Conservation (phyloP, 2,113 vertebrate species). For the Rhinopithecus roxellana region DNA sequence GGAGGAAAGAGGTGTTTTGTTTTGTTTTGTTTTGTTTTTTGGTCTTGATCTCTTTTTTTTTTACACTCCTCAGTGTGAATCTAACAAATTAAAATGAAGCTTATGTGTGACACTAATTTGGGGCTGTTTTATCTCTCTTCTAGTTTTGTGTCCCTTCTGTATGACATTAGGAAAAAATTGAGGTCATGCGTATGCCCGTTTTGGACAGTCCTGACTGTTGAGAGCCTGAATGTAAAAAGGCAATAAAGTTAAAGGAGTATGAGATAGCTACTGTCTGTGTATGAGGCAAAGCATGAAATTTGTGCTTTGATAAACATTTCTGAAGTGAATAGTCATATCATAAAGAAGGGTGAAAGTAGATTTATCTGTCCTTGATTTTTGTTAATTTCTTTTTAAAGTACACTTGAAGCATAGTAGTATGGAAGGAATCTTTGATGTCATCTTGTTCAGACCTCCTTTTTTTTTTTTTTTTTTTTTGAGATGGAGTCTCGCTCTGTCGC, state of each 20-base stretch:
- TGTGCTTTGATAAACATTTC: background rate
- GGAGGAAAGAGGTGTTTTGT: background rate
- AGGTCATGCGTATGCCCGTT: accelerated
- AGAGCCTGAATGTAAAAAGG: background rate
- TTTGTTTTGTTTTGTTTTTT: background rate
- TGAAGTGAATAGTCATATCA: background rate
- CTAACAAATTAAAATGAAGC: background rate
- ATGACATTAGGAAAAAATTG: background rate
- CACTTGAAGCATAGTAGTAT: background rate
- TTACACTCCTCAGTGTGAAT: background rate
- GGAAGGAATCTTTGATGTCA: background rate
- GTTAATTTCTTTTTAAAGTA: background rate
- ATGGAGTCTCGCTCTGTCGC: too few species aligned
- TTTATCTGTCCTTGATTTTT: background rate
- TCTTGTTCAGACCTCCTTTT: background rate
- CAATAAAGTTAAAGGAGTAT: background rate
- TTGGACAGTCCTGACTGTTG: background rate
- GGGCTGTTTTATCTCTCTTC: background rate
- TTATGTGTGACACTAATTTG: background rate
- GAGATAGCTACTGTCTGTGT: background rate
- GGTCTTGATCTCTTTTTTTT: background rate
- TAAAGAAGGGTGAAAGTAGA: background rate
- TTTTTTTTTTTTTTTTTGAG: too few species aligned
- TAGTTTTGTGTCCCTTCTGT: background rate
- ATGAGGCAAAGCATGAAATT: background rate